Base-by-base conservation (phyloP, 2,888 invertebrate species). In the Notodonta dromedarius region DNA sequence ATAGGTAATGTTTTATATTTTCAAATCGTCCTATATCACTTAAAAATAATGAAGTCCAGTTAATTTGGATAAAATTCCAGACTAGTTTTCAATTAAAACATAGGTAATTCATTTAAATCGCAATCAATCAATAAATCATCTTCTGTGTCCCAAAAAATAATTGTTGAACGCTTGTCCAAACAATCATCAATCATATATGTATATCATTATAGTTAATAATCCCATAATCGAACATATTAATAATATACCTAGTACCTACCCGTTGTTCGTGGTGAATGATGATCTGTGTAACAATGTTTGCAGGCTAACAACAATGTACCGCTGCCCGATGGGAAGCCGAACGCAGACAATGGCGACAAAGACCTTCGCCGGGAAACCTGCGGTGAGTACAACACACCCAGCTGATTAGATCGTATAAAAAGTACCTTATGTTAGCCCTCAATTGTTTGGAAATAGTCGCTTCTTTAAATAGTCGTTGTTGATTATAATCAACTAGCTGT, bases 351-450 rank as follows among this genome's bases (percentile, higher is more conserved):
- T 74, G 86, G 78, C 63, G 88, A 90, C 66, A 86, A 80, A 74
- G 88, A 90, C 63, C 79, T 90, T 68, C 85, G 88, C 6, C 80
- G 93, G 56, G 89, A 90, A 69, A 82, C 76, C 62, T 85, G 88
- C 60, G 88, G 89, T 89, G 71, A 87, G 88, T 78, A 60, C 57
- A 53, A 4, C 3, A 53, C 39, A 24, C 24, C 12, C 24, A 51
- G 24, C 51, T 24, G 16, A 46, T n/a, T 5, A 46, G 13, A 46
- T 46, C n/a, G 4, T 11, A 42, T 42, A 42, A 11, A 9, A 42
- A 50, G 14, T 9, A 14, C 50, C 50, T 50, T 35, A 16, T 9
- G 11, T 11, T 9, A 40, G 12, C 5, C 5, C 44, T 3, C 44
- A 1, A 44, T 44, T 11, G 11, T 44, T 44, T 44, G 12, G 11